Conservation (phyloP, 2,113 vertebrate species). For the Turnix velox region DNA sequence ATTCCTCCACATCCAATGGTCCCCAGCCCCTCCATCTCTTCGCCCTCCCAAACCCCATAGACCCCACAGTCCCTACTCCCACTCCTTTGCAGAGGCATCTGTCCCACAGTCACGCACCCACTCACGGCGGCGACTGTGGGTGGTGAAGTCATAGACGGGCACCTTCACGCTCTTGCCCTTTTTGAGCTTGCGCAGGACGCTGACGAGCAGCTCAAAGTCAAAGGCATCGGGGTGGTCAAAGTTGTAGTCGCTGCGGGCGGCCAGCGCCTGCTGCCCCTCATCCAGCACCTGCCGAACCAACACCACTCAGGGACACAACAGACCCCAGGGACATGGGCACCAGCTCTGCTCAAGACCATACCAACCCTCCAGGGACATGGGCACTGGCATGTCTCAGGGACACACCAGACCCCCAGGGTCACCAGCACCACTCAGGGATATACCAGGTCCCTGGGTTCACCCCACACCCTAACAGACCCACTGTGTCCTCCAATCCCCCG, state of each 20-base stretch:
- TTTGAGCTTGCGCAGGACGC: slow-evolving; percentile 85
- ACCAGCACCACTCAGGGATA: not conserved
- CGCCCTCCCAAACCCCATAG: not conserved
- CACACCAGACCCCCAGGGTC: no score
- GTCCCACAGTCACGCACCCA: slow-evolving; percentile 71
- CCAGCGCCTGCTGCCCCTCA: slow-evolving; percentile 84
- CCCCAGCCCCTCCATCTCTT: not conserved
- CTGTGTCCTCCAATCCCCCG: no score
- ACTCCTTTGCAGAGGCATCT: rapidly evolving
- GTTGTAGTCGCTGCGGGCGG: slow-evolving; percentile 85
- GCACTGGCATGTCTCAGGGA: not conserved
- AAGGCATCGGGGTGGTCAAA: slow-evolving; percentile 91
- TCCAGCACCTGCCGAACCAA: slow-evolving; percentile 73
- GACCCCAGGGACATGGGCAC: no score
- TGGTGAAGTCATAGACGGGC: slow-evolving; percentile 87
- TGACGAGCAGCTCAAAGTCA: slow-evolving; percentile 87
- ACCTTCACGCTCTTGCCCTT: slow-evolving; percentile 91
- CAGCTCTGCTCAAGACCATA: rapidly evolving
- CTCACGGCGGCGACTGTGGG: slow-evolving; percentile 84
- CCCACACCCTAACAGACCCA: no score
- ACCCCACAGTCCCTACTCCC: not conserved
- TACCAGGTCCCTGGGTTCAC: no score
- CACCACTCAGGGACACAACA: rapidly evolving
- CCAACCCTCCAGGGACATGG: no score
- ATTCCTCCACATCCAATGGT: rapidly evolving